Base-by-base conservation (phyloP, 2,113 vertebrate genomes). In the Megaceryle torquata region DNA sequence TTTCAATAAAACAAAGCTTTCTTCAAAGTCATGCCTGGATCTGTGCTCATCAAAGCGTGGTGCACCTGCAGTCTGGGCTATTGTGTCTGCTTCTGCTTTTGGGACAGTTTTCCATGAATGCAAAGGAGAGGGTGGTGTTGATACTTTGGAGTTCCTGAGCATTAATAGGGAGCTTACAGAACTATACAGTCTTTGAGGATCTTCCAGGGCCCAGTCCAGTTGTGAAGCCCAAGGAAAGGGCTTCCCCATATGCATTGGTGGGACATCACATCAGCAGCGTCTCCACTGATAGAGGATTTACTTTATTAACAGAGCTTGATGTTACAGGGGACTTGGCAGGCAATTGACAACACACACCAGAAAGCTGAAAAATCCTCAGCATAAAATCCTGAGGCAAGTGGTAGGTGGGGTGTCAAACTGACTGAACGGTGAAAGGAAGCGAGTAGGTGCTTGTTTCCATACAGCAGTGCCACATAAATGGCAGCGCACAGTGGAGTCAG, bases 361-460 rank as follows among this genome's bases (percentile, higher is more conserved):
- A 84, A 88, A 76, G 67, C 37, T 86, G 94, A 92, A 91, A 76
- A 84, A 84, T 82, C 44, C 65, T 84, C 50, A 46, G 77, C 41
- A 53, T 87, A 68, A 91, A 93, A 75, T 89, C 65, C 44, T n/a
- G 72, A 78, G 86, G 88, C 53, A 37, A n/a, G 74, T 24, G 26
- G 65, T 57, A 48, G 87, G 81, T 61, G 25, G 20, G 13, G 60
- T 84, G 84, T 93, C 89, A 92, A 41, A 35, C 69, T 93, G 96
- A 93, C 26, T 86, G 80, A 88, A 39, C 77, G 56, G 20, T 79
- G 56, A 78, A 91, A 84, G 74, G 80, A 67, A 88, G 65, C 0
- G 0, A 89, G 75, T 81, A 65, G 80, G 59, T 91, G 78, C 79
- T 54, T 82, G 56, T 89, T 91, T 90, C 89, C 93, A 88, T 79